These are phyloP conservation scores for Pelmatolapia mariae DNA, from an alignment of 2,113 vertebrate species.

Conservation along the genomic window DNA sequence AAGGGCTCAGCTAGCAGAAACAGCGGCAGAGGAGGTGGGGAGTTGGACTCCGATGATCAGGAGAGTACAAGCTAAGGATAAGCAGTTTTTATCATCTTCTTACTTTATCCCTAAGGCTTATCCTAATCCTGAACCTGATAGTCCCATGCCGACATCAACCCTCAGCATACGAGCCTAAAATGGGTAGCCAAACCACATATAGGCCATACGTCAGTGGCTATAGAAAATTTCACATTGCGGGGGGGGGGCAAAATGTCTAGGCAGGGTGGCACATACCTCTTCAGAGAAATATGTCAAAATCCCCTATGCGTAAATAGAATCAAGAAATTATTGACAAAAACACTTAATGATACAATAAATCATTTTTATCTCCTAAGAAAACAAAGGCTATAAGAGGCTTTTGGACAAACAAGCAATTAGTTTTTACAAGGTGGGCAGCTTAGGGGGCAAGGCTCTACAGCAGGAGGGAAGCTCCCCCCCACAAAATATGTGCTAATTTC, in stretches of 20 bases:
- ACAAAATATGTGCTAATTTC: neutral
- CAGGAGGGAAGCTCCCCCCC: neutral
- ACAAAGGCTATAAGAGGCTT: neutral
- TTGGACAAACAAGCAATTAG: neutral
- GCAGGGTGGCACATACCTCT: neutral
- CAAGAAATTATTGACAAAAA: neutral
- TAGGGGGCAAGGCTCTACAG: neutral
- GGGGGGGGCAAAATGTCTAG: neutral
- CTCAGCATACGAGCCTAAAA: neutral
- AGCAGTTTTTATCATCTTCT: neutral
- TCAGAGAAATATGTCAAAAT: neutral
- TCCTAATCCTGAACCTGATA: neutral
- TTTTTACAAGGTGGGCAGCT: neutral
- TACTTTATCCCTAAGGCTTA: neutral
- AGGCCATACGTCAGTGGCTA: neutral
- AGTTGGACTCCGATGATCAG: neutral
- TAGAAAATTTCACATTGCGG: neutral
- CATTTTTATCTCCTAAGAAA: neutral
- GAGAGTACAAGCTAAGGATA: neutral
- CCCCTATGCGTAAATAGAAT: fast-evolving
- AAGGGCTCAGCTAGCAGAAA: neutral
- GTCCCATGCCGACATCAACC: neutral
- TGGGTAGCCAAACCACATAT: neutral
- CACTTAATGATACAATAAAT: too few relatives aligned
- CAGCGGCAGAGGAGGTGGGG: neutral